Percentiles rank a stretch among this genome's conserved stretches.
Conservation (phyloP, 2,797 vertebrate genomes). For the Sebastes kiyomatsui region DNA sequence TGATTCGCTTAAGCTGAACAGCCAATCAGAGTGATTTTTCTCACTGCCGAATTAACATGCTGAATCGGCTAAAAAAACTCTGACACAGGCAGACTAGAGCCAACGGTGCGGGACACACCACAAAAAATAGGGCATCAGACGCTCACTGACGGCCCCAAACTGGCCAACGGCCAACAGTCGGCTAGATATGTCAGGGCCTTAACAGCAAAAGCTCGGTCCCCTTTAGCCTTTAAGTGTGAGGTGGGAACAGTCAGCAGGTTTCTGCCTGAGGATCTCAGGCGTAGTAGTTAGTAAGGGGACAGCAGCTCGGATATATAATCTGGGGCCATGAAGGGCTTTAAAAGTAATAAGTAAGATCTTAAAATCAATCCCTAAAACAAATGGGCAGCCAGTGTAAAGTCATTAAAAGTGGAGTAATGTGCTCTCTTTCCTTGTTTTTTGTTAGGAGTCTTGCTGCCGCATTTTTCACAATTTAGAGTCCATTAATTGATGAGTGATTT, state of each 20-base stretch:
- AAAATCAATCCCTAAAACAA: not conserved
- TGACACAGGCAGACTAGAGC: too few species aligned
- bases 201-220: not conserved
- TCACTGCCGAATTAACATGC: not conserved
- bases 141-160: too few species aligned
- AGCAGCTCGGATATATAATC: not conserved
- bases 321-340: not conserved
- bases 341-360: not conserved
- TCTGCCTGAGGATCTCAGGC: not conserved
- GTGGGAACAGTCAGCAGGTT: not conserved
- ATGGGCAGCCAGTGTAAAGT: not conserved
- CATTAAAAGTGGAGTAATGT: not conserved
- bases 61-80: not conserved
- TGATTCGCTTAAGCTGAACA: too few species aligned
- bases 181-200: not conserved
- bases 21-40: too few species aligned
- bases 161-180: too few species aligned
- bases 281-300: not conserved
- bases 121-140: too few species aligned
- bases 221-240: not conserved
- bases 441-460: not conserved
- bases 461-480: not conserved
- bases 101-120: too few species aligned
- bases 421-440: not conserved
- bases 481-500: not conserved